These are phyloP conservation scores for Sporophila hypoxantha DNA, from an alignment of 2,113 vertebrate species.

Conservation along the genomic window DNA sequence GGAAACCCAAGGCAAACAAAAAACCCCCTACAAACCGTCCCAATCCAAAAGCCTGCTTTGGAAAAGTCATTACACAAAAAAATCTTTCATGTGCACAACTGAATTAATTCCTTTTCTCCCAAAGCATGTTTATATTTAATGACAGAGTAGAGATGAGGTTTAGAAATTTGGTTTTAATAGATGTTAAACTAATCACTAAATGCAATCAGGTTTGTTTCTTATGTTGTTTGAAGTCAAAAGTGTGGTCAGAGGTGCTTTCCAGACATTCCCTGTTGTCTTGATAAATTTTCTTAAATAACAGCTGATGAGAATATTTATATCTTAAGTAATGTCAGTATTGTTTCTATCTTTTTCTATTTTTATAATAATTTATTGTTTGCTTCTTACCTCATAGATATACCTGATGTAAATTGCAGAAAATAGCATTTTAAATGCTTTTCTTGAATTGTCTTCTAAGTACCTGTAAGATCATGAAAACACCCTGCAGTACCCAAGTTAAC, in stretches of 20 bases:
- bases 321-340: neutral
- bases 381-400: neutral
- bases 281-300: neutral
- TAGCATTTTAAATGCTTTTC: neutral
- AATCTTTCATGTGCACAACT: neutral
- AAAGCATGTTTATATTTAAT: constrained; percentile 15
- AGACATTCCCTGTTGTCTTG: neutral
- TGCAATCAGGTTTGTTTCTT: neutral
- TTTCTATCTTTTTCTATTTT: neutral
- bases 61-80: constrained; percentile 14
- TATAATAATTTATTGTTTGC: neutral
- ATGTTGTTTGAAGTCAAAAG: constrained; percentile 6
- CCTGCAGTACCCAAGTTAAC: neutral
- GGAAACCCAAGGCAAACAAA: neutral
- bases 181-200: constrained; percentile 25
- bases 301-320: constrained; percentile 6
- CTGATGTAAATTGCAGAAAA: constrained; percentile 34
- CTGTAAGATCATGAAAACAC: neutral
- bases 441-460: constrained; percentile 35
- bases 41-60: neutral
- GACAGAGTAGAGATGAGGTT: neutral
- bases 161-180: constrained; percentile 30
- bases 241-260: neutral
- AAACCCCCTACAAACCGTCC: neutral
- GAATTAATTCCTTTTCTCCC: constrained; percentile 23